These are phyloP conservation scores for Erynnis tages DNA, from an alignment of 2,888 invertebrate genomes.

Conservation along the genomic window DNA sequence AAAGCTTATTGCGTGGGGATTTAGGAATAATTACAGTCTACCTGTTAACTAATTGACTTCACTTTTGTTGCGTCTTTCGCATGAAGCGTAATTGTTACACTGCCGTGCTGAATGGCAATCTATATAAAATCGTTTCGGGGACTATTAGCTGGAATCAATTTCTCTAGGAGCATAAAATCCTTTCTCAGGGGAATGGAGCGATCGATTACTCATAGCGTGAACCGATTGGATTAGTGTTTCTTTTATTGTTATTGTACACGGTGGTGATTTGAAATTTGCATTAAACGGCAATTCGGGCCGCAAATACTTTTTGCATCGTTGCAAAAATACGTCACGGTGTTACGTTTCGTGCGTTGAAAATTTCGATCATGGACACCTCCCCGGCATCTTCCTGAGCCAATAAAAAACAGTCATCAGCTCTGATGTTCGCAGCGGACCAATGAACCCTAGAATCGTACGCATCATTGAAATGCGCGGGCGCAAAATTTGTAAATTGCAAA, in stretches of 20 bases:
- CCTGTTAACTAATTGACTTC: conserved; percentile 55
- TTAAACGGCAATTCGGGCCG: conserved; percentile 52
- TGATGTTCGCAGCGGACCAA: conserved; percentile 59
- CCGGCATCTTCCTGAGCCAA: conserved; percentile 46
- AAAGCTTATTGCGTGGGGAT: conserved; percentile 51
- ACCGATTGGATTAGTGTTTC: conserved; percentile 49
- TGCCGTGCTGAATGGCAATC: conserved; percentile 34
- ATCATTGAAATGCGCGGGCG: conserved; percentile 73
- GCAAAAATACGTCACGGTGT: conserved; percentile 65
- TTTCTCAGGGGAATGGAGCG: conserved; percentile 40
- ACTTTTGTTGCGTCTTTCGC: conserved; percentile 38
- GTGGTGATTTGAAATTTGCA: conserved; percentile 48
- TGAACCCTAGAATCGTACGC: conserved; percentile 67
- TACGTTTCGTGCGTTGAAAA: conserved; percentile 66
- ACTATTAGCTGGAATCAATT: conserved; percentile 38
- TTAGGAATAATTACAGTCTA: conserved; percentile 55
- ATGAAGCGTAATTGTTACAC: conserved; percentile 27
- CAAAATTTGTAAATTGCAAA: conserved; percentile 72
- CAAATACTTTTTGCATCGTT: conserved; percentile 62
- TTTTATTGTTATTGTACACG: conserved; percentile 37
- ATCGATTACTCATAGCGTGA: conserved; percentile 54
- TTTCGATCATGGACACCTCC: conserved; percentile 62
- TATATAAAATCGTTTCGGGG: conserved; percentile 32
- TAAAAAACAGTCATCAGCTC: conserved; percentile 49
- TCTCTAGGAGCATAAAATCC: conserved; percentile 36